Conservation (phyloP, 2,113 vertebrate species). For the Origma solitaria region DNA sequence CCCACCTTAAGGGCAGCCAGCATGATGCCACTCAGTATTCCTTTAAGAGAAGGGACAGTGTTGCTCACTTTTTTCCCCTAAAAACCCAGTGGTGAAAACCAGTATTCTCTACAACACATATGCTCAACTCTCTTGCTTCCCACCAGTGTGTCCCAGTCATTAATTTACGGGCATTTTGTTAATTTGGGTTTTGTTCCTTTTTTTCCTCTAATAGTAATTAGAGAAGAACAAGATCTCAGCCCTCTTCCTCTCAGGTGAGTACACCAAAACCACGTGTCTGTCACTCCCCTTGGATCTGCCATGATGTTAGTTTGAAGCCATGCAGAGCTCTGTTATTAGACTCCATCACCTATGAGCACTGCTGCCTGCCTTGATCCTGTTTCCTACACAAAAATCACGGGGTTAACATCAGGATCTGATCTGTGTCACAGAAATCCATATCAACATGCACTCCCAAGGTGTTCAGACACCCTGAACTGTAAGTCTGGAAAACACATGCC, state of each 20-base stretch:
- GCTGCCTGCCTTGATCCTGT: not conserved
- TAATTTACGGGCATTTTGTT: not conserved
- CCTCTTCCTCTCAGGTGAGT: not conserved
- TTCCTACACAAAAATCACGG: not conserved
- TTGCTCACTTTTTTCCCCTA: accelerated
- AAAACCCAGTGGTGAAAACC: not conserved
- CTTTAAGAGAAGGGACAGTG: accelerated
- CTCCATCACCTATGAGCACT: not conserved
- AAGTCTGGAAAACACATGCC: not conserved
- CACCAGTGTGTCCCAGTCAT: no score
- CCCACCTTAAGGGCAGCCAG: accelerated
- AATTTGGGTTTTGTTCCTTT: not conserved
- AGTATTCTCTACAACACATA: accelerated
- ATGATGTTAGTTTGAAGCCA: not conserved
- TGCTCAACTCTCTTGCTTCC: accelerated
- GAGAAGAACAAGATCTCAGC: not conserved
- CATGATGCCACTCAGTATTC: not conserved
- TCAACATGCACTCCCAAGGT: not conserved
- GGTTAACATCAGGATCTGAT: not conserved
- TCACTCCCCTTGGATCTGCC: not conserved
- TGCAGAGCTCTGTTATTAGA: not conserved
- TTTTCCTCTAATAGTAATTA: not conserved
- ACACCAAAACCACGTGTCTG: not conserved
- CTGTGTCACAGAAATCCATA: not conserved
- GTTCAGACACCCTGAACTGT: not conserved